Percentiles rank a stretch among this genome's conserved stretches.
phyloP scores from a whole-genome alignment of 2,113 vertebrate species.

The Meles meles region DNA sequence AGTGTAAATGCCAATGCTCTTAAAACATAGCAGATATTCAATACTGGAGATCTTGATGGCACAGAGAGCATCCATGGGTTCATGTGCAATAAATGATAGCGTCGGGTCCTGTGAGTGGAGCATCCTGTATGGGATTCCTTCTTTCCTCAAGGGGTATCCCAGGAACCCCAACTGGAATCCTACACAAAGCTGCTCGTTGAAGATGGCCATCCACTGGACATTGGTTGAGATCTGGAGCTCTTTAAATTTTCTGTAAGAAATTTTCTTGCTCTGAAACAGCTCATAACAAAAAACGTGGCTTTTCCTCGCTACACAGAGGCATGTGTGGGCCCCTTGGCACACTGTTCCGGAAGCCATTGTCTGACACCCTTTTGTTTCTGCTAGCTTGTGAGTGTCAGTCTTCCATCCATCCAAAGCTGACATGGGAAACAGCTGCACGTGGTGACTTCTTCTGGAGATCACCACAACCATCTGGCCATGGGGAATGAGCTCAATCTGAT shows the following conservation, averaged over 20 bases:
- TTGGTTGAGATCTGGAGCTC: conserved; percentile 90
- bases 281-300: conserved; percentile 92
- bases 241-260: conserved; percentile 89
- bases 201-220: conserved; percentile 94
- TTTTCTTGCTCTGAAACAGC: conserved; percentile 90
- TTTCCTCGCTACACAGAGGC: conserved; percentile 94
- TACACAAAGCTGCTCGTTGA: conserved; percentile 90
- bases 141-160: conserved; percentile 88
- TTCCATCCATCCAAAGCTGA: conserved; percentile 90
- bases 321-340: conserved; percentile 86
- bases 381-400: conserved; percentile 89
- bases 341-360: conserved; percentile 87
- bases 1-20: conserved; percentile 91
- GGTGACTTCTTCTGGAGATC: conserved; percentile 93
- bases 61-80: conserved; percentile 90
- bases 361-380: conserved; percentile 93
- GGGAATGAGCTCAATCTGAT: conserved; percentile 92
- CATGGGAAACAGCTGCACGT: conserved; percentile 90
- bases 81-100: conserved; percentile 90
- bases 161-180: conserved; percentile 93
- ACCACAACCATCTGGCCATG: conserved; percentile 91
- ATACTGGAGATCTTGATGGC: conserved; percentile 93
- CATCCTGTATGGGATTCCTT: conserved; percentile 86
- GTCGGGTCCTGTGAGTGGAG: conserved; percentile 93
- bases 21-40: conserved; percentile 96